Conservation (phyloP, 2,113 vertebrate species). For the Saimiri boliviensis region DNA sequence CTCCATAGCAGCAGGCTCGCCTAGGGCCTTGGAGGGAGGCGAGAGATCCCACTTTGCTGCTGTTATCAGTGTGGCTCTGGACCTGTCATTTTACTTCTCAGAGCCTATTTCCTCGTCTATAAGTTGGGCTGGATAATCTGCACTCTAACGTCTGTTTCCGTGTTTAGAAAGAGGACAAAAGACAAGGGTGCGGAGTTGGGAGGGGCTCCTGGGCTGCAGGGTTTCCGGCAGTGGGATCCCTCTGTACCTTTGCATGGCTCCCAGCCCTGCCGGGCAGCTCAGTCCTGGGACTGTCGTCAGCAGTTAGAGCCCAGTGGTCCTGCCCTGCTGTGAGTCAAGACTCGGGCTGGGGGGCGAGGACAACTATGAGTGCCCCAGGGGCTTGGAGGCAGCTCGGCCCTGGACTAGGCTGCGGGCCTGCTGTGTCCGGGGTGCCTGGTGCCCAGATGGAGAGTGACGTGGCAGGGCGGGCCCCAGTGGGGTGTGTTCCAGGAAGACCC, state of each 20-base stretch:
- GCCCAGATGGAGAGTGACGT: slow-evolving; percentile 80
- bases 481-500: slow-evolving; percentile 42
- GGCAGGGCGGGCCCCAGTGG: not conserved
- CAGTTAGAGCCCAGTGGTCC: not conserved
- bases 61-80: not conserved
- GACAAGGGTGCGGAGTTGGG: not conserved
- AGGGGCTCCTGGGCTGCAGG: not conserved
- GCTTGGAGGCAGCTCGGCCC: slow-evolving; percentile 81
- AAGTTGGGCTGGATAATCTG: not conserved
- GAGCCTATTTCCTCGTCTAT: not conserved
- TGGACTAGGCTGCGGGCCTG: slow-evolving; percentile 55
- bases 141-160: not conserved
- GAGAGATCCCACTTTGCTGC: not conserved
- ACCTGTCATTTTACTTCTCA: not conserved
- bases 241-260: too few species aligned
- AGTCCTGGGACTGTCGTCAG: accelerated
- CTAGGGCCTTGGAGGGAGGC: not conserved
- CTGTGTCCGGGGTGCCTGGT: slow-evolving; percentile 77
- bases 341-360: not conserved
- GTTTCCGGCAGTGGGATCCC: not conserved
- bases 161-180: not conserved
- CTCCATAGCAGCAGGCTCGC: accelerated
- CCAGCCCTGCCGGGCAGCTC: not conserved
- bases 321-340: not conserved
- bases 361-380: not conserved